Conservation (phyloP, 2,888 invertebrate species). For the Leucophenga maculata region DNA sequence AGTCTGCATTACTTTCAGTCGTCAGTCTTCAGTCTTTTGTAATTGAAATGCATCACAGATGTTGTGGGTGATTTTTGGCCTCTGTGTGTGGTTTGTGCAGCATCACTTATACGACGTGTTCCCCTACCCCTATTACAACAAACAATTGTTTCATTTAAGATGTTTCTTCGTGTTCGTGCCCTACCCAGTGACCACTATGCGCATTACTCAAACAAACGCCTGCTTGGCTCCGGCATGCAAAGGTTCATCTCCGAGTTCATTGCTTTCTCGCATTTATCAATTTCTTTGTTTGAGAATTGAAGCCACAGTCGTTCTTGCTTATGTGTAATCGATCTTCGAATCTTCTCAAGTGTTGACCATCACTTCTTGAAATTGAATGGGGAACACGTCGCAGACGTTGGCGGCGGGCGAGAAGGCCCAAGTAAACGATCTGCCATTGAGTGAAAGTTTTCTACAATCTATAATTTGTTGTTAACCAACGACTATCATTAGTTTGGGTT, state of each 20-base stretch:
- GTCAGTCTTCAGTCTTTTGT: too few relatives aligned
- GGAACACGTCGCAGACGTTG: neutral
- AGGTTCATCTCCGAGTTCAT: neutral
- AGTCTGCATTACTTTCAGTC: too few relatives aligned
- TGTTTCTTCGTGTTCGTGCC: neutral
- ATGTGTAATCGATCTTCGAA: constrained; percentile 17
- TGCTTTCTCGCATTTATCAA: too few relatives aligned
- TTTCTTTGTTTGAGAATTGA: too few relatives aligned
- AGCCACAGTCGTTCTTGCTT: constrained; percentile 4
- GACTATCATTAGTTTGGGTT: constrained; percentile 20
- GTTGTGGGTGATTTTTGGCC: too few relatives aligned
- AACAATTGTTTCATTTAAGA: too few relatives aligned
- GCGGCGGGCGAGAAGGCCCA: neutral
- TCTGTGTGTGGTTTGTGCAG: too few relatives aligned
- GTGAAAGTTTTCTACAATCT: constrained; percentile 23
- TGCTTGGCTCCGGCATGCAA: neutral
- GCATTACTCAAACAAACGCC: too few relatives aligned
- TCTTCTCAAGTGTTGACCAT: neutral
- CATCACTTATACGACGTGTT: too few relatives aligned
- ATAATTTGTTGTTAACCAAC: constrained; percentile 7
- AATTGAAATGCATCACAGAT: too few relatives aligned
- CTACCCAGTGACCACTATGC: neutral
- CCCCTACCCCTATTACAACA: too few relatives aligned
- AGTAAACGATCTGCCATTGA: constrained; percentile 14
- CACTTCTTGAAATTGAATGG: too few relatives aligned